Conservation (phyloP, 2,113 vertebrate genomes). For the Prionailurus bengalensis region DNA sequence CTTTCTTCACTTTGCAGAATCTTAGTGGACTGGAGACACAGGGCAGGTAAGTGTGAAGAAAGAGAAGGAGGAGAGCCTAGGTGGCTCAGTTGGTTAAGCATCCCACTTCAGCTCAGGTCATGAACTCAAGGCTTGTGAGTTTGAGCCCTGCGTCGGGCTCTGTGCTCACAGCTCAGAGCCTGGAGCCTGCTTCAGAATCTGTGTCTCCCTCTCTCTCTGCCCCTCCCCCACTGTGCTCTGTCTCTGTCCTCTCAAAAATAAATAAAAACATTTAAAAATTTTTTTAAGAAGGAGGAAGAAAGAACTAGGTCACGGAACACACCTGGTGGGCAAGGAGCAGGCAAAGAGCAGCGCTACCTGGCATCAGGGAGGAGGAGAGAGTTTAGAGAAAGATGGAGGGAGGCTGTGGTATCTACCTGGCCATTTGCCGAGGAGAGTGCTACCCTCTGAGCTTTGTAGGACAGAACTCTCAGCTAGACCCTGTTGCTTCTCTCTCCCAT, state of each 20-base stretch:
- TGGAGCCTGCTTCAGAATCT: no score
- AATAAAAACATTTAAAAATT: no score
- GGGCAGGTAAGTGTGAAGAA: background rate
- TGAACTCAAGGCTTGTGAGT: no score
- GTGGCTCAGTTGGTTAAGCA: no score
- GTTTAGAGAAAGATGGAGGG: background rate
- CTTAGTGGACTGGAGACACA: background rate
- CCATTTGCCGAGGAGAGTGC: fast-evolving
- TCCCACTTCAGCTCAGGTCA: no score
- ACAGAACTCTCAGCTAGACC: background rate
- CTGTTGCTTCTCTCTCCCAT: background rate
- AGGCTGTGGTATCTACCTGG: background rate
- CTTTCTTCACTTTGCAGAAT: background rate
- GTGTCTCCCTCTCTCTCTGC: no score
- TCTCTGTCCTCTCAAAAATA: no score
- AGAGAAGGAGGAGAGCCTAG: background rate
- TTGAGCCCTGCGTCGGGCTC: fast-evolving
- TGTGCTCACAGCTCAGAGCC: no score
- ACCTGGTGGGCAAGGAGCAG: background rate
- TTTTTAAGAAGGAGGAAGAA: background rate
- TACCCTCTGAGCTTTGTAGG: background rate
- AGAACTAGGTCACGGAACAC: background rate
- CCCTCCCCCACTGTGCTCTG: no score
- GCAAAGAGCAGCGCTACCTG: background rate
- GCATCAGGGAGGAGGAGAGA: no score